Percentiles rank a stretch among this genome's conserved stretches.
Conservation (phyloP, 2,888 invertebrate genomes). For the Xanthorhoe spadicearia region DNA sequence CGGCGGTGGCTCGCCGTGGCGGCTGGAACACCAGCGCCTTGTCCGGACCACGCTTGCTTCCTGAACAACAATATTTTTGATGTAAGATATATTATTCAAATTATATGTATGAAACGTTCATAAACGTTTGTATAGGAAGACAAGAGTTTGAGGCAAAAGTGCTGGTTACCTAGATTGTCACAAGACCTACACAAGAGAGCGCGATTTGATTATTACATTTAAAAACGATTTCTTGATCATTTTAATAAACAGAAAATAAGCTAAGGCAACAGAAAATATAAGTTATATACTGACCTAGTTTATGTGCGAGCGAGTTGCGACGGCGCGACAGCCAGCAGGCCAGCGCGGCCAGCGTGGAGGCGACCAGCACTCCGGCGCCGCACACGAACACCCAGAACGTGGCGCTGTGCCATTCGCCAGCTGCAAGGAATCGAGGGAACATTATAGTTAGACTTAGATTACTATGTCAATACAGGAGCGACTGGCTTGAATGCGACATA, state of each 20-base stretch:
- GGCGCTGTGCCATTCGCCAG: conserved; percentile 64
- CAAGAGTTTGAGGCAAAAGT: too few species aligned
- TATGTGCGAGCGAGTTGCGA: conserved; percentile 70
- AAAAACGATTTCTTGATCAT: too few species aligned
- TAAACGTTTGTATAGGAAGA: too few species aligned
- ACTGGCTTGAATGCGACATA: too few species aligned
- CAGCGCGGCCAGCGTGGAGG: conserved; percentile 59
- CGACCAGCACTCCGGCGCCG: conserved; percentile 56
- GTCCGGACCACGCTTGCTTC: conserved; percentile 85
- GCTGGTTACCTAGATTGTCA: too few species aligned
- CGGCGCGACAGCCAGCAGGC: conserved; percentile 75
- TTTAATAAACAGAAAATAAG: too few species aligned
- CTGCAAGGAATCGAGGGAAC: conserved; percentile 46
- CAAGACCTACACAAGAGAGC: too few species aligned
- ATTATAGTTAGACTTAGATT: too few species aligned
- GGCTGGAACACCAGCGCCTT: conserved; percentile 87
- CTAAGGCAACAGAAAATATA: background rate
- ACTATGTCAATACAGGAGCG: too few species aligned
- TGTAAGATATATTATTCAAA: too few species aligned
- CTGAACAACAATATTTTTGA: conserved; percentile 45
- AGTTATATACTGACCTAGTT: conserved; percentile 65
- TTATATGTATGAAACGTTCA: too few species aligned
- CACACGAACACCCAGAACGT: conserved; percentile 70
- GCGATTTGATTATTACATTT: too few species aligned
- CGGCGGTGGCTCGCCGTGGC: conserved; percentile 91